These are phyloP conservation scores for Paedocypris micromegethes DNA, from an alignment of 2,797 vertebrate species.

Conservation along the genomic window DNA sequence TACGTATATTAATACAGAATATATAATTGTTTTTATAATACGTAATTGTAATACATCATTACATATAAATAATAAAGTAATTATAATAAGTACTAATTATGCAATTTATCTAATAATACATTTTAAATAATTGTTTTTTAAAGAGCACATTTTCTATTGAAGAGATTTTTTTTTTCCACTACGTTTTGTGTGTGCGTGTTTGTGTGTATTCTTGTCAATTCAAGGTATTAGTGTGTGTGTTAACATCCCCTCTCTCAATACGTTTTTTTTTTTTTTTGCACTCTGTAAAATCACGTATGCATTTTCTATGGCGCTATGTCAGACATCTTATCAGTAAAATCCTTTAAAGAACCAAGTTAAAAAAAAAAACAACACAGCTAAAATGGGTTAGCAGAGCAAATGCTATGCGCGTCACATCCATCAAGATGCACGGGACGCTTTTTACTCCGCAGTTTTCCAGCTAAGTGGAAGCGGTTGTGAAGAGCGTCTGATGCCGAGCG, in stretches of 20 bases:
- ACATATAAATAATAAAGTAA: no score
- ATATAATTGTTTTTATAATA: no score
- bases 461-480: slow-evolving; percentile 49
- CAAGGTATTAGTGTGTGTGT: slow-evolving; percentile 35
- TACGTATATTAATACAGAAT: no score
- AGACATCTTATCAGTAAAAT: slow-evolving; percentile 36
- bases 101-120: no score
- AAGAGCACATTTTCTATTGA: no score
- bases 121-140: no score
- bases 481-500: slow-evolving; percentile 38
- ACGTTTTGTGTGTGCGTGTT: neutral
- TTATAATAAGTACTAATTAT: no score
- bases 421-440: slow-evolving; percentile 38
- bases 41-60: no score
- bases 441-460: slow-evolving; percentile 42
- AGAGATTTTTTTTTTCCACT: neutral
- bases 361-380: slow-evolving; percentile 27
- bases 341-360: slow-evolving; percentile 37
- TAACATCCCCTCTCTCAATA: slow-evolving; percentile 43
- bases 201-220: neutral
- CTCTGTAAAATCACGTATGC: slow-evolving; percentile 28
- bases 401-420: slow-evolving; percentile 46
- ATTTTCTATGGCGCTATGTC: slow-evolving; percentile 31
- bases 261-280: neutral
- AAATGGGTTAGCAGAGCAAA: slow-evolving; percentile 40